Conservation (phyloP, 35 echinoderm and acorn worm species). For the Heliocidaris tuberculata region DNA sequence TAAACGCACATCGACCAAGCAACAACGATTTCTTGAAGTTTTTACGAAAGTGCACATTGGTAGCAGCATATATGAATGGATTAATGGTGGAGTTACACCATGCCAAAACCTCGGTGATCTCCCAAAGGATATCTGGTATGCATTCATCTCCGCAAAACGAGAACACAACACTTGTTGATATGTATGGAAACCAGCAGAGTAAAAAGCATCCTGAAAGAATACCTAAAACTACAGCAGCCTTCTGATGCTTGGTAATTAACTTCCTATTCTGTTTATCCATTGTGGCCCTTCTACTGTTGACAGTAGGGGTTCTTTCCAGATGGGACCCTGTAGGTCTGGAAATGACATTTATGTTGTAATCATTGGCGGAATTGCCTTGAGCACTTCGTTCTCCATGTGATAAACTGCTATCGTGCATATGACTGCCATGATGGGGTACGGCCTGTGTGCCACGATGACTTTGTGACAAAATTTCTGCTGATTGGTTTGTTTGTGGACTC, state of each 20-base stretch:
- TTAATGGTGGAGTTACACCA: neutral
- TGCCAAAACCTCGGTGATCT: neutral
- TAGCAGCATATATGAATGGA: conserved; percentile 3
- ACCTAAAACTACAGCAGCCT: neutral
- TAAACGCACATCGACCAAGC: neutral
- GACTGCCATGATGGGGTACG: neutral
- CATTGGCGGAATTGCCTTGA: neutral
- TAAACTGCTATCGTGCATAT: neutral
- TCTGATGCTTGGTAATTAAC: neutral
- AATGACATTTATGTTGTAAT: neutral
- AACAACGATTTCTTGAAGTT: neutral
- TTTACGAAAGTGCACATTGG: neutral
- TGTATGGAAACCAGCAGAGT: neutral
- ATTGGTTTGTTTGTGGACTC: neutral
- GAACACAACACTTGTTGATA: neutral
- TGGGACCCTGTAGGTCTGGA: neutral
- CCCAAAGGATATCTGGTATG: neutral
- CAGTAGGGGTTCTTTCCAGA: neutral
- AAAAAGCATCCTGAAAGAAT: neutral
- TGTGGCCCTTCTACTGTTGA: too few species aligned
- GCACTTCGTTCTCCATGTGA: neutral
- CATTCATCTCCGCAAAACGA: neutral
- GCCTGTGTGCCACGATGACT: neutral
- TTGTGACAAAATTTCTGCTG: neutral
- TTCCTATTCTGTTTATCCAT: neutral